These are phyloP conservation scores for Drosophila tripunctata DNA, from an alignment of 2,888 invertebrate species.

Conservation along the genomic window DNA sequence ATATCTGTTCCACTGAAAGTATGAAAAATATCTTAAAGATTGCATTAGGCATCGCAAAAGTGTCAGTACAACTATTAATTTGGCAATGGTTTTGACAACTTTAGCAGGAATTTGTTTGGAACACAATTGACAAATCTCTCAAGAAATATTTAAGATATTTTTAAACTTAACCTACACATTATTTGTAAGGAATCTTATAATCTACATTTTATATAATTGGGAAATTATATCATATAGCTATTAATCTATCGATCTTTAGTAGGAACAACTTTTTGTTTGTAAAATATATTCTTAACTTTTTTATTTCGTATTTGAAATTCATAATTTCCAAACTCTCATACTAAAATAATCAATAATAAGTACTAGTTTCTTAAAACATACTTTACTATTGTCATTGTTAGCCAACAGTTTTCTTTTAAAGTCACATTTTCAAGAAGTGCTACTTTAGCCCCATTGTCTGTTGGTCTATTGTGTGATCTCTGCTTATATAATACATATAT, in stretches of 20 bases:
- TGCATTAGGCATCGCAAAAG: background rate
- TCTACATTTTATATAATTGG: no score
- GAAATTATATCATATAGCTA: no score
- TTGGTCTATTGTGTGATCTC: background rate
- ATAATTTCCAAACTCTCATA: no score
- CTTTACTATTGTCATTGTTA: background rate
- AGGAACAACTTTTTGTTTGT: no score
- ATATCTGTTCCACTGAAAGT: constrained; percentile 4
- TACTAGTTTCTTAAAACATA: background rate
- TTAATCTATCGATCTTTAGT: no score
- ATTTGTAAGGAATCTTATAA: no score
- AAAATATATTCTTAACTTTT: no score
- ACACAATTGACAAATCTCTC: background rate
- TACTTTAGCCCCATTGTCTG: background rate
- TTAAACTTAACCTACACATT: no score
- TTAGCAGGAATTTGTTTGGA: background rate
- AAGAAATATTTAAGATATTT: background rate
- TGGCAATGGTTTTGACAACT: background rate
- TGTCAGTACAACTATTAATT: background rate
- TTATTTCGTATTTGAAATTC: no score
- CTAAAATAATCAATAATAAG: no score
- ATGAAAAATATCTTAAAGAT: constrained; percentile 14
- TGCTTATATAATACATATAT: constrained; percentile 13
- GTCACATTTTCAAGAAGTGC: constrained; percentile 25
- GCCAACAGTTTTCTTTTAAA: background rate